Evolutionary conservation across 1,140 invertebrate species (phyloP).

Genomic region (Holcopasites calliopsidis): DNA sequence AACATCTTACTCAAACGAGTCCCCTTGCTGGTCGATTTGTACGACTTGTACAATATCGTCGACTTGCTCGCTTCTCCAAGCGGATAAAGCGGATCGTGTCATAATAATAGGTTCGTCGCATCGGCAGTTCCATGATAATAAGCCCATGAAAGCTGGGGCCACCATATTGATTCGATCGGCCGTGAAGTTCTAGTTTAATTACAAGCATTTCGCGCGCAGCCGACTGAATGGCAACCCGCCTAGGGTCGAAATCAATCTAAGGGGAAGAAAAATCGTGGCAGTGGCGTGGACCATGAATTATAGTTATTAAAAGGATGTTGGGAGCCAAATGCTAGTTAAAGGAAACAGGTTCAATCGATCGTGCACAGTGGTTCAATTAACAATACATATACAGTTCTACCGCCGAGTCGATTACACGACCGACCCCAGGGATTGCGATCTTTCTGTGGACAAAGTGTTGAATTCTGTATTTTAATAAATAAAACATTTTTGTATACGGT

Average conservation of each 20-base stretch:
- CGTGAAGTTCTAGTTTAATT: slow-evolving; percentile 47
- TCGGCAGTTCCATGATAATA: slow-evolving; percentile 53
- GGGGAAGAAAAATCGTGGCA: slow-evolving; percentile 3
- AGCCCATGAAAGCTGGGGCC: slow-evolving; percentile 35
- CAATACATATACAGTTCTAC: background rate
- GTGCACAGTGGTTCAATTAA: background rate
- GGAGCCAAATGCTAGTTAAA: slow-evolving; percentile 22
- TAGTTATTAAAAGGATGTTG: slow-evolving; percentile 23
- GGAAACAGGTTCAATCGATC: background rate
- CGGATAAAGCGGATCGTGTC: slow-evolving; percentile 25
- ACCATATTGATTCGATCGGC: slow-evolving; percentile 24
- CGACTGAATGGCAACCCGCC: background rate
- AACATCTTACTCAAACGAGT: background rate
- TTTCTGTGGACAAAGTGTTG: too few relatives aligned
- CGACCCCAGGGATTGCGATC: background rate
- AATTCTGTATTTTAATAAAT: too few relatives aligned
- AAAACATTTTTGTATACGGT: too few relatives aligned
- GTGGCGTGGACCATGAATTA: slow-evolving; percentile 5
- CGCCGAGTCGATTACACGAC: background rate
- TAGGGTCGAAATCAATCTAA: background rate
- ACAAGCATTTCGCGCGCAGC: slow-evolving; percentile 4
- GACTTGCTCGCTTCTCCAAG: slow-evolving; percentile 35
- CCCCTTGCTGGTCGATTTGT: slow-evolving; percentile 10
- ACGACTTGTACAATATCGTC: too few relatives aligned
- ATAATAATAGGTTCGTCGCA: slow-evolving; percentile 38